phyloP scores from a whole-genome alignment of 92 coral and sea anemone species.

The Epizoanthus fatuus region DNA sequence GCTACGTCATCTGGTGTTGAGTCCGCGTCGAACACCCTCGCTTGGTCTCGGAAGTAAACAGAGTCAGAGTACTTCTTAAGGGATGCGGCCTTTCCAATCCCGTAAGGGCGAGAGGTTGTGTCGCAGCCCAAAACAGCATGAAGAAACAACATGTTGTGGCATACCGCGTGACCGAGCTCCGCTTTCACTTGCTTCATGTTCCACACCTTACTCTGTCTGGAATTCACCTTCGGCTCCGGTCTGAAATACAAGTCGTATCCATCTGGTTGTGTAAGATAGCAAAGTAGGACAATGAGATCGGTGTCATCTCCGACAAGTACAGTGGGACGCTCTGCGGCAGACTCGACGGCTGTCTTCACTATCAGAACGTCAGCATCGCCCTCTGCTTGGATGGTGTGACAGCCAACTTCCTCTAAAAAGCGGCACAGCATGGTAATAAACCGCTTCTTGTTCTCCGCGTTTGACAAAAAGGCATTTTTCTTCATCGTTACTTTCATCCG shows the following conservation, averaged over 20 bases:
- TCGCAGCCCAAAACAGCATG: slow-evolving; percentile 39
- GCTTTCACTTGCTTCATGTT: slow-evolving; percentile 13
- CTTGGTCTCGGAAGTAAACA: slow-evolving; percentile 34
- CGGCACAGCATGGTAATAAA: slow-evolving; percentile 24
- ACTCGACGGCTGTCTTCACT: slow-evolving; percentile 31
- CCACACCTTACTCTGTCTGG: slow-evolving; percentile 27
- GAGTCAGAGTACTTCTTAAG: background rate
- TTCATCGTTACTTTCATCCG: slow-evolving; percentile 38
- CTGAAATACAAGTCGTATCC: slow-evolving; percentile 31
- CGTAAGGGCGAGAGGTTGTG: slow-evolving; percentile 31
- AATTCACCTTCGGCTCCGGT: slow-evolving; percentile 26
- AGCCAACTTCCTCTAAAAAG: slow-evolving; percentile 35
- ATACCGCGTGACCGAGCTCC: slow-evolving; percentile 15
- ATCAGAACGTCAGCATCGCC: slow-evolving; percentile 39
- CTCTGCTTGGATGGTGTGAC: slow-evolving; percentile 16
- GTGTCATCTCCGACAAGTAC: slow-evolving; percentile 43
- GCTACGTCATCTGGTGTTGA: slow-evolving; percentile 2
- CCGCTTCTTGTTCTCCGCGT: slow-evolving; percentile 38
- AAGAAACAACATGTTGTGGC: slow-evolving; percentile 24
- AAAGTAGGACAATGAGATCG: slow-evolving; percentile 35
- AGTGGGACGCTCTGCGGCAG: slow-evolving; percentile 1
- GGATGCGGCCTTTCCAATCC: slow-evolving; percentile 3
- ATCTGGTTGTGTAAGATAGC: slow-evolving; percentile 36
- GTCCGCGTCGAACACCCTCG: background rate
- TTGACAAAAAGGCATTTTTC: slow-evolving; percentile 41